Conservation (phyloP, 2,888 invertebrate species). For the Stenurella melanura region DNA sequence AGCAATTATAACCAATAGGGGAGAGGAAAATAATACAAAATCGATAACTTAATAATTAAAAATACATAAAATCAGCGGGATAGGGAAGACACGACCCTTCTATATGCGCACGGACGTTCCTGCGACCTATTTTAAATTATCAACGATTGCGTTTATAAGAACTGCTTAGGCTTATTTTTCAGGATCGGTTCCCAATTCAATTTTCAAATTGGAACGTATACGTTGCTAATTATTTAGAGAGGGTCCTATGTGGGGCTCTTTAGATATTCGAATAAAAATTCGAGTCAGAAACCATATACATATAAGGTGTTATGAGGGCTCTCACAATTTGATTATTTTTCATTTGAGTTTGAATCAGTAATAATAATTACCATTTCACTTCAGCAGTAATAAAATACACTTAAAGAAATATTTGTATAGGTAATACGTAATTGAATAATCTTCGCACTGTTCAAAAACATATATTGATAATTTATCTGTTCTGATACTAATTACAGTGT, state of each 20-base stretch:
- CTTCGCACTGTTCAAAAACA: too few species aligned
- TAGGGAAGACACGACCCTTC: constrained; percentile 57
- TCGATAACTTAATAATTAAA: constrained; percentile 69
- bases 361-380: too few species aligned
- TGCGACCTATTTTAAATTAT: constrained; percentile 61
- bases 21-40: constrained; percentile 66
- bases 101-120: constrained; percentile 49
- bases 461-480: too few species aligned
- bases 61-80: constrained; percentile 67
- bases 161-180: constrained; percentile 54
- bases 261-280: neutral
- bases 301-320: neutral
- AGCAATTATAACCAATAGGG: constrained; percentile 66
- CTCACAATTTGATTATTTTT: neutral
- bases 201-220: constrained; percentile 50
- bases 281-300: neutral
- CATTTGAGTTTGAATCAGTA: neutral
- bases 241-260: constrained; percentile 9
- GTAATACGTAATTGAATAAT: too few species aligned
- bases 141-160: constrained; percentile 59
- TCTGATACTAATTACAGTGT: too few species aligned
- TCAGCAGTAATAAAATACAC: too few species aligned
- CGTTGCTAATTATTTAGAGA: constrained; percentile 51
- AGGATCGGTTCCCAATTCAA: constrained; percentile 50
- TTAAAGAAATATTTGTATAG: too few species aligned